A percentile compares a stretch with the other conserved stretches of the same genome.
Evolutionary conservation across 2,888 invertebrate species (phyloP).

Genomic region (Mantis religiosa): DNA sequence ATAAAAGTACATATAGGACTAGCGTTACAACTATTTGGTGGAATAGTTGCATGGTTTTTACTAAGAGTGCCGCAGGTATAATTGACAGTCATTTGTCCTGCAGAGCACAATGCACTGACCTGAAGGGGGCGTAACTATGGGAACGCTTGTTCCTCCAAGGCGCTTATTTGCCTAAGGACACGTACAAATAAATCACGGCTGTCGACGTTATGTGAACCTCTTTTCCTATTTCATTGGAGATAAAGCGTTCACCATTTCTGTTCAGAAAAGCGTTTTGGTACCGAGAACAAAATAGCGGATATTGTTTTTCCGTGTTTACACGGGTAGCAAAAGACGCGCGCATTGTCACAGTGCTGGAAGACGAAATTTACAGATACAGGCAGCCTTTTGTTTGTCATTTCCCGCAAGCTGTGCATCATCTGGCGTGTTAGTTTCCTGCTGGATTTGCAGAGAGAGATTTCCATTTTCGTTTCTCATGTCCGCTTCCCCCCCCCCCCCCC

Average conservation of each 20-base stretch:
- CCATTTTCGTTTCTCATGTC: slow-evolving; percentile 27
- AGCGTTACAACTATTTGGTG: no score
- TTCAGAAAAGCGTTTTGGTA: slow-evolving; percentile 9
- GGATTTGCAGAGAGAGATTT: slow-evolving; percentile 24
- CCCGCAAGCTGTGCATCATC: slow-evolving; percentile 36
- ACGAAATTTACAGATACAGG: slow-evolving; percentile 22
- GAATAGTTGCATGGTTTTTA: no score
- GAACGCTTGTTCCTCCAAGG: no score
- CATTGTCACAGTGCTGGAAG: slow-evolving; percentile 13
- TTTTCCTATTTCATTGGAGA: background rate
- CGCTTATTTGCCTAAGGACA: background rate
- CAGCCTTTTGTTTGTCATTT: slow-evolving; percentile 44
- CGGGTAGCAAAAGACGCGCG: background rate
- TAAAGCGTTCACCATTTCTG: background rate
- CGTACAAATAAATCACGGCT: background rate
- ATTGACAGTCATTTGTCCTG: no score
- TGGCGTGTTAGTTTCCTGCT: slow-evolving; percentile 42
- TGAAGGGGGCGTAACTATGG: no score
- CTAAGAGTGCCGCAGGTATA: no score
- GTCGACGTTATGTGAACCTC: background rate
- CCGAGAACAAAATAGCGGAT: slow-evolving; percentile 26
- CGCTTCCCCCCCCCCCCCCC: slow-evolving; percentile 20
- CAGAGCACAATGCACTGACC: no score
- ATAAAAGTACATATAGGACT: no score
- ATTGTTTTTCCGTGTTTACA: slow-evolving; percentile 29